Base-by-base conservation (phyloP, 2,797 vertebrate genomes). In the Phyllotis vaccarum region DNA sequence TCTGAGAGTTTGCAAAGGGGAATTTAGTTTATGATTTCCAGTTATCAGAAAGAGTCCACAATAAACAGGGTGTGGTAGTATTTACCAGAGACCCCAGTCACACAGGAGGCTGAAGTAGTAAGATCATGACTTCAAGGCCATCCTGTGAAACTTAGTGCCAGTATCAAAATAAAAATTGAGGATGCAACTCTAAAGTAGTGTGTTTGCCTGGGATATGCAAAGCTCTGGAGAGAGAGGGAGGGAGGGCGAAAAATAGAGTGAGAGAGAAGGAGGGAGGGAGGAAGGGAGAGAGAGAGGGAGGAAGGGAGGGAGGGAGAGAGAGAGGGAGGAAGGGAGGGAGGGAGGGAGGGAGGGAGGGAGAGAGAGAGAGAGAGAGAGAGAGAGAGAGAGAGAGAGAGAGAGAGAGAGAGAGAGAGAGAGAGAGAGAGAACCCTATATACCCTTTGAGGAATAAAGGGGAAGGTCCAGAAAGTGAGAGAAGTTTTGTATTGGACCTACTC, bases 1-100 rank as follows among this genome's bases (percentile, higher is more conserved):
- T 91, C 54, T 91, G 74, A 46, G 46, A 24, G 80, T 83, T 90
- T 43, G 17, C 80, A 34, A 85, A 82, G 34, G 19, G 43, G 58
- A 46, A 7, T 29, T 58, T 62, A 49, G 3, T 34, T 96, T 54
- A 29, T 22, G 58, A 75, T 46, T 88, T 79, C 43, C 40, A 43
- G 22, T 92, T 90, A 85, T 64, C 21, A 40, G 68, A 29, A 95
- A 93, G 86, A 60, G 78, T 31, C 62, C 31, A 43, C 29, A n/a
- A 34, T 0, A 43, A 86, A 62, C 37, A 31, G 37, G 14, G 37
- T 60, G 2, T 60, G 40, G 72, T 43, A 82, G 80, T 19, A 56
- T 16, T 24, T 56, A 80, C 22, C 54, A 56, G 54, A 56, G 52
- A 80, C 54, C 21, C 11, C 52, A 58, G 79, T 81, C n/a, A 40